Evolutionary conservation across 2,888 invertebrate species (phyloP).

Genomic region (Nemapogon koenigi): DNA sequence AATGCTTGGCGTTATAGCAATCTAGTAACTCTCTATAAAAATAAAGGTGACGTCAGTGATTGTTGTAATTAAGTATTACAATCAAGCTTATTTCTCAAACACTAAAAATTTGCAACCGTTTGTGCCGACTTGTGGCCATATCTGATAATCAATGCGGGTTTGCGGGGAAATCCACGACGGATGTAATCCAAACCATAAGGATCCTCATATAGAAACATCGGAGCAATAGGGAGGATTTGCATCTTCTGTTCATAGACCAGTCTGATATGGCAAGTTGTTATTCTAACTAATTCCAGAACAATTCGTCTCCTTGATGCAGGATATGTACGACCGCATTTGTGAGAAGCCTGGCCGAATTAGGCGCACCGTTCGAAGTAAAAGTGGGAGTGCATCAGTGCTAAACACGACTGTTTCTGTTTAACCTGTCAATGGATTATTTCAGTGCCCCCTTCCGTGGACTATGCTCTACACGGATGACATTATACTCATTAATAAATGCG

Average conservation of each 20-base stretch:
- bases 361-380: background rate
- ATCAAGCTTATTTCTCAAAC: conserved; percentile 6
- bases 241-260: background rate
- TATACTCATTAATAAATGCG: background rate
- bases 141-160: conserved; percentile 5
- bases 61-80: conserved; percentile 7
- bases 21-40: conserved; percentile 6
- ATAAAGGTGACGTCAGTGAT: conserved; percentile 6
- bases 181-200: background rate
- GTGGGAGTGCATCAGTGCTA: too few species aligned
- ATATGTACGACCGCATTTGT: background rate
- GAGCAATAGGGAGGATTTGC: background rate
- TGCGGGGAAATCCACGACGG: background rate
- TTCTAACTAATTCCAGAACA: background rate
- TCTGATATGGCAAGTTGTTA: background rate
- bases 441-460: background rate
- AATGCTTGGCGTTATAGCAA: background rate
- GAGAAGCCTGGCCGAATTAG: background rate
- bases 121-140: background rate
- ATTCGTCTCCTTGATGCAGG: background rate
- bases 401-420: conserved; percentile 1
- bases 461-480: conserved; percentile 1
- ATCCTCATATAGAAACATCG: background rate
- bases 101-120: background rate
- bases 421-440: background rate